Evolutionary conservation across 2,113 vertebrate genomes (phyloP).

Genomic region (Naja naja): DNA sequence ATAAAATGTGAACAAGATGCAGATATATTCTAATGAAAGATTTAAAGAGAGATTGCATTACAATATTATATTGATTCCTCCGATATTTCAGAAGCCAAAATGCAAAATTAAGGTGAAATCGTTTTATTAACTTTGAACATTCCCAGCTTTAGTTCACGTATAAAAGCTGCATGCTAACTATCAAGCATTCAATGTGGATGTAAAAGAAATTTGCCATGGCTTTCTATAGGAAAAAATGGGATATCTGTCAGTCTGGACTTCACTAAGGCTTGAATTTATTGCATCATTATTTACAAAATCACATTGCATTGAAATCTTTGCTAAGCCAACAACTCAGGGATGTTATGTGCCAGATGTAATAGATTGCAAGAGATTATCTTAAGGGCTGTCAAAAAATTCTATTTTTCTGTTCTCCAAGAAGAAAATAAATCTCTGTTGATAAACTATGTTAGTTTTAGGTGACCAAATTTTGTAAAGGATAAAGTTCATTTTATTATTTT

Average conservation of each 20-base stretch:
- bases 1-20: constrained; percentile 17
- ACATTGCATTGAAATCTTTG: neutral
- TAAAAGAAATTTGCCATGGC: neutral
- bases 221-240: neutral
- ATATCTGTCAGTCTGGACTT: neutral
- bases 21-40: constrained; percentile 25
- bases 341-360: neutral
- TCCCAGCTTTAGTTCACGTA: constrained; percentile 16
- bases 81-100: constrained; percentile 45
- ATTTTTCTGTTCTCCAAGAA: neutral
- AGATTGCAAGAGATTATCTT: neutral
- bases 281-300: neutral
- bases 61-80: neutral
- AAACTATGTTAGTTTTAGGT: neutral
- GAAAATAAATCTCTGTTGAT: neutral
- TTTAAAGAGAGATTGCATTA: constrained; percentile 20
- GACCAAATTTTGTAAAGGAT: neutral
- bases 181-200: neutral
- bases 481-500: neutral
- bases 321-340: neutral
- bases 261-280: neutral
- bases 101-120: neutral
- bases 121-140: constrained; percentile 24
- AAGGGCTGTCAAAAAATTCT: neutral
- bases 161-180: constrained; percentile 11